Conservation (phyloP, 1,140 invertebrate species). For the Spodoptera frugiperda region DNA sequence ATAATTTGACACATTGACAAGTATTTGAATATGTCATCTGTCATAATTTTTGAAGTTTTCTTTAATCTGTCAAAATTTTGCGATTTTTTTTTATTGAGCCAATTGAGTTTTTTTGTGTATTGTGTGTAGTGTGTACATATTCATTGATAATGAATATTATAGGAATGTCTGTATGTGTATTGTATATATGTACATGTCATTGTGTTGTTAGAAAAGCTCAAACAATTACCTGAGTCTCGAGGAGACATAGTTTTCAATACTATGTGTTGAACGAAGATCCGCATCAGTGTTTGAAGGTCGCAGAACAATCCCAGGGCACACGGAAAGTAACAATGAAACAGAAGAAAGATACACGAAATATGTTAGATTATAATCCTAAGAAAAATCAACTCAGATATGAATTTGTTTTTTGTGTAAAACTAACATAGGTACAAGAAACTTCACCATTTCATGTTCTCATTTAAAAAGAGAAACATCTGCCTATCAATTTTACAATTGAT, state of each 20-base stretch:
- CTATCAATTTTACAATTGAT: too few species aligned
- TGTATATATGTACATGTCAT: constrained; percentile 48
- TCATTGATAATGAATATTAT: not conserved
- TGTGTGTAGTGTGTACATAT: not conserved
- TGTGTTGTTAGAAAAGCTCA: constrained; percentile 51
- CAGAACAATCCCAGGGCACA: constrained; percentile 30
- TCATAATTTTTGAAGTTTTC: not conserved
- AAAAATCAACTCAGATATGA: not conserved
- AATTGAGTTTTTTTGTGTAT: not conserved
- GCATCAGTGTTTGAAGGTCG: constrained; percentile 28
- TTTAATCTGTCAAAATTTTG: not conserved
- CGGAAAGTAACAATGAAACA: constrained; percentile 63
- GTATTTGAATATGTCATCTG: not conserved
- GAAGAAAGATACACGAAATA: constrained; percentile 56
- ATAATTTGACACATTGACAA: not conserved
- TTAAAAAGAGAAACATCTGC: too few species aligned
- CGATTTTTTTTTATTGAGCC: not conserved
- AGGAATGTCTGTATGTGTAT: not conserved
- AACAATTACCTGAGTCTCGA: constrained; percentile 76
- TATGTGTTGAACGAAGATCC: constrained; percentile 54
- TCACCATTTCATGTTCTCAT: too few species aligned
- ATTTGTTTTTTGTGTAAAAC: too few species aligned
- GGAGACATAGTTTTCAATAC: constrained; percentile 70
- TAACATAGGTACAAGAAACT: too few species aligned
- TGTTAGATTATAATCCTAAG: constrained; percentile 50